Percentiles rank a stretch among this genome's conserved stretches.
phyloP scores from a whole-genome alignment of 2,888 invertebrate genomes.

The Dryadula phaetusa region DNA sequence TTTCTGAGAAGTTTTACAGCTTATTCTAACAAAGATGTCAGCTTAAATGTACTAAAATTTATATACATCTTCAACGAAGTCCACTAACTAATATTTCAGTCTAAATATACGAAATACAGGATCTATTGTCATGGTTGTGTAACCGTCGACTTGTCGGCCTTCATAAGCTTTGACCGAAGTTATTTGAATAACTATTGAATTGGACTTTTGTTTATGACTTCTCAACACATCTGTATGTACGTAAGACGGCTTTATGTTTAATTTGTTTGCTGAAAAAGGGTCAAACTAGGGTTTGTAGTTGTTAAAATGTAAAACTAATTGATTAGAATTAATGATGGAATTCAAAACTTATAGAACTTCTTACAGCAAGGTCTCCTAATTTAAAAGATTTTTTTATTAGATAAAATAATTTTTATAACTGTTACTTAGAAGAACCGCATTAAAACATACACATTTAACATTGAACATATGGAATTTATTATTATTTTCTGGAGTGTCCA shows the following conservation, averaged over 20 bases:
- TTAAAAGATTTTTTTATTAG: too few species aligned
- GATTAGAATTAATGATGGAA: too few species aligned
- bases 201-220: constrained; percentile 5
- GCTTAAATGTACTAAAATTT: not conserved
- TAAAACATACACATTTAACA: too few species aligned
- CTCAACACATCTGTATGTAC: constrained; percentile 2
- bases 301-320: constrained; percentile 17
- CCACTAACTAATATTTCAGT: not conserved
- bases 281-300: not conserved
- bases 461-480: too few species aligned
- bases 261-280: constrained; percentile 6
- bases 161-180: constrained; percentile 10
- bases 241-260: constrained; percentile 6
- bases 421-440: too few species aligned
- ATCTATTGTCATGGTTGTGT: constrained; percentile 23
- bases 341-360: too few species aligned
- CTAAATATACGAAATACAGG: not conserved
- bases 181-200: constrained; percentile 28
- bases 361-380: too few species aligned
- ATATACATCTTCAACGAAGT: not conserved
- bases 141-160: constrained; percentile 23
- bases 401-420: too few species aligned
- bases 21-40: not conserved
- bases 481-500: too few species aligned
- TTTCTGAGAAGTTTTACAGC: not conserved